Conservation (phyloP, 2,113 vertebrate genomes). For the Cisticola juncidis region DNA sequence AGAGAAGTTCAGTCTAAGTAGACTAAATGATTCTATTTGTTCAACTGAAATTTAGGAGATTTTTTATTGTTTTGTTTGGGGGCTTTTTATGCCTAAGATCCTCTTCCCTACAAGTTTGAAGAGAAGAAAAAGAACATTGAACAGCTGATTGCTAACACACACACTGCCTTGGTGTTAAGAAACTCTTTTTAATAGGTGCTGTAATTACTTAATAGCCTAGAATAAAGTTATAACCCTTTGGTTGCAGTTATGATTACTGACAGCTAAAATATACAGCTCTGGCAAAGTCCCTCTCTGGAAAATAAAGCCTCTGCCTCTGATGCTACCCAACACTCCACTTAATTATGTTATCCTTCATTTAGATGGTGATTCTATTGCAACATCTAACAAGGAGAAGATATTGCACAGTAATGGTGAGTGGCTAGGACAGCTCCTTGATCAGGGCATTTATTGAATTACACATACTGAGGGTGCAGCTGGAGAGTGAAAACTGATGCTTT, state of each 20-base stretch:
- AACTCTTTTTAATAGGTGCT: background rate
- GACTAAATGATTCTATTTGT: background rate
- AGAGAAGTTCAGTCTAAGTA: background rate
- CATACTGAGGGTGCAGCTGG: background rate
- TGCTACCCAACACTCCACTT: background rate
- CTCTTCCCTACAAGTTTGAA: background rate
- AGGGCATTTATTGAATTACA: constrained; percentile 18
- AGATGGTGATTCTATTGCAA: constrained; percentile 13
- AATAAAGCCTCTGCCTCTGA: background rate
- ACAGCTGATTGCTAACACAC: background rate
- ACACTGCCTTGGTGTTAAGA: background rate
- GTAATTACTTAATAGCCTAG: constrained; percentile 6
- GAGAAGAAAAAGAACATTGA: background rate
- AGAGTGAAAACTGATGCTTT: constrained; percentile 8
- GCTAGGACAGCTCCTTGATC: constrained; percentile 39
- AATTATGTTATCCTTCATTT: constrained; percentile 35
- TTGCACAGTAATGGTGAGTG: constrained; percentile 13
- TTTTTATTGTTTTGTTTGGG: too few species aligned
- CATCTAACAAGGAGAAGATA: constrained; percentile 22
- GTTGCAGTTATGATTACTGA: background rate
- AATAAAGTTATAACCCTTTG: background rate
- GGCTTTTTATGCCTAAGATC: background rate
- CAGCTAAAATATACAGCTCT: background rate
- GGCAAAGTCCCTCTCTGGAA: background rate
- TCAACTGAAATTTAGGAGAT: background rate